Evolutionary conservation across 1,140 invertebrate species (phyloP).

Genomic region (Calliopsis andreniformis): DNA sequence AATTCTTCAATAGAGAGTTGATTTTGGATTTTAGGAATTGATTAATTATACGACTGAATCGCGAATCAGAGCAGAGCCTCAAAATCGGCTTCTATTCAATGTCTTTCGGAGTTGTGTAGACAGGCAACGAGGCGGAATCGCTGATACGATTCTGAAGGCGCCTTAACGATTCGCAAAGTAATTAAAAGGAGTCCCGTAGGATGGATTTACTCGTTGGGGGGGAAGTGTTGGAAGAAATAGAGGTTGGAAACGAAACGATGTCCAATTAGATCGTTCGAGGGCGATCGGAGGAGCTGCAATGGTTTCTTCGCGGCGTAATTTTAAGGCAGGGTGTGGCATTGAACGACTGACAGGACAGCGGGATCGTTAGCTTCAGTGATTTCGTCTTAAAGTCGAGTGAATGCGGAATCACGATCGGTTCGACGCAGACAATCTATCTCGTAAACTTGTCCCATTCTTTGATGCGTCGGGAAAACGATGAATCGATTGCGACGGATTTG

Average conservation of each 20-base stretch:
- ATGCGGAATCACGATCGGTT: constrained; percentile 6
- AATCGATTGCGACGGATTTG: constrained; percentile 35
- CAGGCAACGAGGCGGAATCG: not conserved
- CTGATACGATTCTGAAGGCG: not conserved
- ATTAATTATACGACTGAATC: no score
- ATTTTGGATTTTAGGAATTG: no score
- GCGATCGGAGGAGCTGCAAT: not conserved
- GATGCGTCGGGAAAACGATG: not conserved
- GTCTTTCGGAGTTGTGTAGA: no score
- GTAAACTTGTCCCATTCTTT: constrained; percentile 8
- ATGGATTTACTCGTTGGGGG: not conserved
- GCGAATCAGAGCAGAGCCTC: no score
- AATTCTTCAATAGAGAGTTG: no score
- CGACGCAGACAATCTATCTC: not conserved
- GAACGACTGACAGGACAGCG: no score
- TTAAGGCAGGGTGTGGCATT: no score
- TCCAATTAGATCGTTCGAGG: not conserved
- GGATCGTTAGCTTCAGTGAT: no score
- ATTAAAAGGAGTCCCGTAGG: not conserved
- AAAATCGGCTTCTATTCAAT: no score
- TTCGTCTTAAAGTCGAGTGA: not conserved
- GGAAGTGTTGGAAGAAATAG: not conserved
- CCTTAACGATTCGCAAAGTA: not conserved
- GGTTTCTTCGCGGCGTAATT: not conserved
- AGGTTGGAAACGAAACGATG: not conserved